phyloP scores from a whole-genome alignment of 1,140 invertebrate genomes.

The Temnothorax nylanderi region DNA sequence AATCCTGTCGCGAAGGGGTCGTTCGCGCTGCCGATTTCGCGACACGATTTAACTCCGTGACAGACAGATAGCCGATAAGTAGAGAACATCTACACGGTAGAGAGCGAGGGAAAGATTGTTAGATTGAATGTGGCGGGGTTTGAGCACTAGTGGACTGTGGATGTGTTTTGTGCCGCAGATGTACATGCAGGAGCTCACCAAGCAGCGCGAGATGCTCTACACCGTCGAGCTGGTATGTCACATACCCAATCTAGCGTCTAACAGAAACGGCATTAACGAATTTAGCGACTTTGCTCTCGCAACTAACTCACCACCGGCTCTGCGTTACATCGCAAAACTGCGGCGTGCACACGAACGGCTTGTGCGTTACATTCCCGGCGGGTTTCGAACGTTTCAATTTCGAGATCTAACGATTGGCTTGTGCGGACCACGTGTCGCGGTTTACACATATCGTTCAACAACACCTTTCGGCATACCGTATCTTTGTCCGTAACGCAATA shows the following conservation, averaged over 20 bases:
- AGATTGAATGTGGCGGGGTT: constrained; percentile 78
- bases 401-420: constrained; percentile 14
- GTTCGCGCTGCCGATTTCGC: constrained; percentile 1
- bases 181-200: constrained; percentile 95
- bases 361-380: constrained; percentile 7
- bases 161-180: constrained; percentile 89
- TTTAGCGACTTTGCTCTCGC: neutral
- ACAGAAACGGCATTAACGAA: constrained; percentile 38
- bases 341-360: constrained; percentile 25
- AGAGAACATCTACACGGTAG: constrained; percentile 25
- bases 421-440: neutral
- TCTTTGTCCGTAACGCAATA: constrained; percentile 36
- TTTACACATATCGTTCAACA: neutral
- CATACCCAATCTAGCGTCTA: constrained; percentile 82
- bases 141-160: constrained; percentile 85
- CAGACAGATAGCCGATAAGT: constrained; percentile 7
- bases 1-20: constrained; percentile 25
- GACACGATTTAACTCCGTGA: constrained; percentile 27
- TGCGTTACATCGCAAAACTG: constrained; percentile 43
- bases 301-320: constrained; percentile 32
- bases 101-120: constrained; percentile 60
- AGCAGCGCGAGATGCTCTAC: constrained; percentile 94
- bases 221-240: constrained; percentile 93
- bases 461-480: neutral
- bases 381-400: neutral